These are phyloP conservation scores for Silurus glanis DNA, from an alignment of 2,113 vertebrate species.

Conservation along the genomic window DNA sequence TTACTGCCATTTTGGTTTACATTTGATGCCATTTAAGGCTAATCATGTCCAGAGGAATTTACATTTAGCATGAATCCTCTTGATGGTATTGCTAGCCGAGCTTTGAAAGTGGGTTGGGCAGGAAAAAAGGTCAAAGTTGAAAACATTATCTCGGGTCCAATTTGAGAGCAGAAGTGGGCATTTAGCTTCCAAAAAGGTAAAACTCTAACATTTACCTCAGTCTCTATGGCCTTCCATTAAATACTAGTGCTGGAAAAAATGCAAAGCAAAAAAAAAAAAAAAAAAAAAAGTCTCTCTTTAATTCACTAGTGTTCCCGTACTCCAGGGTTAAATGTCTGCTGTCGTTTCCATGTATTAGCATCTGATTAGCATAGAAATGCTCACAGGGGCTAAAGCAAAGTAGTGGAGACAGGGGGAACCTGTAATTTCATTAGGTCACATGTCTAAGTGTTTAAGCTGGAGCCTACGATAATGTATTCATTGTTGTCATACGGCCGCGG, in stretches of 20 bases:
- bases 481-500: constrained; percentile 41
- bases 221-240: constrained; percentile 56
- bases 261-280: constrained; percentile 42
- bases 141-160: constrained; percentile 46
- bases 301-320: constrained; percentile 53
- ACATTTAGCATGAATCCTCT: constrained; percentile 28
- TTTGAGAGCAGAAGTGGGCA: constrained; percentile 51
- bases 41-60: not conserved
- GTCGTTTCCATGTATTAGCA: constrained; percentile 71
- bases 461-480: constrained; percentile 57
- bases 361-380: constrained; percentile 72
- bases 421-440: constrained; percentile 66
- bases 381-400: constrained; percentile 58
- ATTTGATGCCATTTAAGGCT: not conserved
- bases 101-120: constrained; percentile 36
- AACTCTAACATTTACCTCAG: constrained; percentile 50
- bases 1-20: not conserved
- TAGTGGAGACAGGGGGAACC: constrained; percentile 57
- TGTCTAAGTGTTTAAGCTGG: constrained; percentile 63
- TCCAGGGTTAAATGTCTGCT: constrained; percentile 68
- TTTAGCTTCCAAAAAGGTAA: constrained; percentile 55
- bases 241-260: constrained; percentile 46
- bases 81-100: constrained; percentile 14
- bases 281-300: constrained; percentile 46
- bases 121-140: constrained; percentile 47